Base-by-base conservation (phyloP, 53 echinoderm and acorn worm genomes). In the Actinopyga echinites region DNA sequence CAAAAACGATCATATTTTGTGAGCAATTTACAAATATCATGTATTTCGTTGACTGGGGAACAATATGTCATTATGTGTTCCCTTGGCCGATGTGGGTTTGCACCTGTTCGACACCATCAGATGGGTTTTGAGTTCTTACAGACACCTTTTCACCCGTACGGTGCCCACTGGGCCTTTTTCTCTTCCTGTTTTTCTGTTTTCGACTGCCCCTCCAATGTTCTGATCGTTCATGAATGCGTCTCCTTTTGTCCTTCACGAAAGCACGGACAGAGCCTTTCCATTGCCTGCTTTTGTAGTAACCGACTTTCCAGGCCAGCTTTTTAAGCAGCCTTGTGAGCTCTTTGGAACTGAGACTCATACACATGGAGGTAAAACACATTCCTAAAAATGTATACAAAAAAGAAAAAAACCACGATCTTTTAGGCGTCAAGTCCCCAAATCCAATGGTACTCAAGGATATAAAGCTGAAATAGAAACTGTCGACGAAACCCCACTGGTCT, bases 391-490 rank as follows among this genome's bases (percentile, higher is more conserved):
- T 82, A 83, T 95, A 95, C 0, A 90, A 24, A 54, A 95, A 95
- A 22, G 85, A 82, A 68, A 92, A 92, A 30, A 71, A 68, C 17
- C 91, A 54, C 10, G 89, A 88, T 4, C 57, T 63, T 55, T 74
- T 79, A 22, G 93, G 93, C 35, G 85, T 84, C 35, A 95, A 38
- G 77, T 95, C 95, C 3, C 95, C 95, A 64, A 95, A 95, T 10
- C 95, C 95, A 30, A 95, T 93, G 28, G 95, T 95, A 74, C 95
- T 95, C 15, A 95, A 89, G 2, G 95, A 93, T 49, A 95, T 89
- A 43, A 95, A 95, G 28, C 89, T 79, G 83, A 89, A 95, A 55
- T 95, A 95, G 68, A 95, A 93, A 19, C 91, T 89, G 69, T 93
- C 91, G 8, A 91, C 34, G 19, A 88, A 78, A 15, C 65, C 54